Evolutionary conservation across 2,113 vertebrate genomes (phyloP), one percentile per base, ranked within the genome.

Genomic region (Epinephelus fuscoguttatus): DNA sequence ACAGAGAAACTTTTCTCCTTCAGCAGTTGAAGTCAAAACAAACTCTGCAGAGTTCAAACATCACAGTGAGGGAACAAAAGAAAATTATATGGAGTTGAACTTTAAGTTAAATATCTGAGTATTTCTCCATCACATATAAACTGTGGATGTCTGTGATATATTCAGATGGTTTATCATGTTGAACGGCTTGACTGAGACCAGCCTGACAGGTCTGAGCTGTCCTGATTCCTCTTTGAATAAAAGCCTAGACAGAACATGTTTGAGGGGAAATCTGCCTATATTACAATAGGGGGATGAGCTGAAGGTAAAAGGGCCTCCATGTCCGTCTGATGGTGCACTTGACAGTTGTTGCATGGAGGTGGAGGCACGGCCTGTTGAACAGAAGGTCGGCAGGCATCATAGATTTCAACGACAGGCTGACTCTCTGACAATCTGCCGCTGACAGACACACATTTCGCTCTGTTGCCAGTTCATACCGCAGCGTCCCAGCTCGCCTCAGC

Each of bases 401-500:
- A 85, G 95, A 94, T 92, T 91, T 93, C 95, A 95, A 95, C 77
- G 90, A 95, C 93, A 91, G 93, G 89, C 93, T 92, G 77, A 71
- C 88, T 94, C 93, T 89, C 79, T 96, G 96, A 97, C 96, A 96
- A 94, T 83, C 94, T 84, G 87, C 95, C 95, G 86, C 96, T 96
- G 95, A 96, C 95, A 72, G 82, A 95, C 91, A 94, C 94, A 94
- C 92, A 94, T 95, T 95, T 72, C 6, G 14, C 59, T 74, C 47
- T 5, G 4, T 21, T 2, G 73, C 64, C 91, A 25, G 92, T 13
- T 95, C 95, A 94, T 85, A 94, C 95, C 87, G 45, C 66, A 86
- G 71, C 89, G 90, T 92, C 92, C 53, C 72, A 17, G 49, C 49
- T 50, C 49, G 49, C 49, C 52, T 53, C 52, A 75, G 82, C 78